Evolutionary conservation across 2,797 vertebrate genomes (phyloP), one percentile per base, ranked within the genome.

Genomic region (Masticophis lateralis): DNA sequence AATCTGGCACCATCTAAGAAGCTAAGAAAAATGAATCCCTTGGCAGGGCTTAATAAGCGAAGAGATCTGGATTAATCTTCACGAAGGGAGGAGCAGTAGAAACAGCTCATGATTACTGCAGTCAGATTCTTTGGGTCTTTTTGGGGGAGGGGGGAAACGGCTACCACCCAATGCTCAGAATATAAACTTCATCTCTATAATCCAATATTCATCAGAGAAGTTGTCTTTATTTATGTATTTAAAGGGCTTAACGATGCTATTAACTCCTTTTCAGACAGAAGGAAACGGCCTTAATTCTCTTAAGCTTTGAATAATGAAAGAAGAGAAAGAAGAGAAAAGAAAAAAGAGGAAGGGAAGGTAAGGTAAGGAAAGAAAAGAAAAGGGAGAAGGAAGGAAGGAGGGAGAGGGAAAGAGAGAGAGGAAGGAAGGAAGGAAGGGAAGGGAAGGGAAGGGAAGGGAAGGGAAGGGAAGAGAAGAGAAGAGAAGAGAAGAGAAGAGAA

Each of bases 151-250:
- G 16, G 14, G n/a, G 28, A 94, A 95, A 22, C 1, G 4, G 9
- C 74, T 79, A 90, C 90, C 93, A 93, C 91, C 86, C 43, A 94
- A n/a, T 27, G 1, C 0, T 89, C 37, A 90, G 90, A 90, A 93
- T 79, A 90, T 94, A 93, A 96, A 96, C 93, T 79, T 79, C 79
- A 95, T 92, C 83, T 43, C 93, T 93, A 95, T 4, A 55, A 93
- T 91, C 94, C 90, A 93, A 87, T 89, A 94, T 92, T 93, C 91
- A 94, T 92, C 87, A 95, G 90, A 95, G n/a, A 94, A 95, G 94
- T 95, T 83, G 93, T 74, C 91, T 88, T 93, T 94, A 95, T 94
- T 95, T 88, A 91, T 66, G 87, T 86, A 94, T 94, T 93, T 92
- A 94, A 91, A 5, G 27, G 27, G 92, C 12, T 92, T 89, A 86